Conservation (phyloP, 1,140 invertebrate genomes). For the Chelonus insularis region DNA sequence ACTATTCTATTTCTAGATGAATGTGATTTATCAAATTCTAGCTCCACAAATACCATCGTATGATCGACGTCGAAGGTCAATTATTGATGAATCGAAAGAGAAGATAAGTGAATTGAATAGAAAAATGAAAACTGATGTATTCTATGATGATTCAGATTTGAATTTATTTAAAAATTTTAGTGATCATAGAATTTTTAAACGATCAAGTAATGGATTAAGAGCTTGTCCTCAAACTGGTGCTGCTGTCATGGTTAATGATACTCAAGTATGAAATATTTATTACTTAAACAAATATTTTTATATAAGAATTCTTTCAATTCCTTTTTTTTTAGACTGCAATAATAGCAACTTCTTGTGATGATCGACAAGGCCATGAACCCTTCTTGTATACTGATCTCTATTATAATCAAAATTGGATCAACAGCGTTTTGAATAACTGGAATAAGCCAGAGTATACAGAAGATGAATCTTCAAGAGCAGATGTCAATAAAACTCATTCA, state of each 20-base stretch:
- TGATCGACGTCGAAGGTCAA: slow-evolving; percentile 10
- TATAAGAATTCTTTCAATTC: no score
- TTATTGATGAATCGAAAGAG: slow-evolving; percentile 1
- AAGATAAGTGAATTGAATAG: slow-evolving; percentile 1
- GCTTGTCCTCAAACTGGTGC: slow-evolving; percentile 35
- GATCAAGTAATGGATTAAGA: slow-evolving; percentile 27
- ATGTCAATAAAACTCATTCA: neutral
- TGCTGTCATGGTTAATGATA: slow-evolving; percentile 31
- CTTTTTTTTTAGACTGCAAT: slow-evolving; percentile 30
- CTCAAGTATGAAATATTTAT: slow-evolving; percentile 31
- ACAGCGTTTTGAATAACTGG: slow-evolving; percentile 23
- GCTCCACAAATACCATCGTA: slow-evolving; percentile 22
- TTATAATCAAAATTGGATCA: slow-evolving; percentile 33
- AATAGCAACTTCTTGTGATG: slow-evolving; percentile 35
- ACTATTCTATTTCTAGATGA: no score
- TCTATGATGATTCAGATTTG: neutral
- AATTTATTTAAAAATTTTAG: neutral
- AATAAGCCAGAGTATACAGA: neutral
- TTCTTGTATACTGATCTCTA: slow-evolving; percentile 32
- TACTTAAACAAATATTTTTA: no score
- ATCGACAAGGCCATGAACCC: slow-evolving; percentile 32
- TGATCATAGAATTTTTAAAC: slow-evolving; percentile 3
- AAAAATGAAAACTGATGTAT: neutral
- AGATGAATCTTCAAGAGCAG: neutral
- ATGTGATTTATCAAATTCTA: slow-evolving; percentile 27